Conservation (phyloP, 2,113 vertebrate species). For the Isichthys henryi region DNA sequence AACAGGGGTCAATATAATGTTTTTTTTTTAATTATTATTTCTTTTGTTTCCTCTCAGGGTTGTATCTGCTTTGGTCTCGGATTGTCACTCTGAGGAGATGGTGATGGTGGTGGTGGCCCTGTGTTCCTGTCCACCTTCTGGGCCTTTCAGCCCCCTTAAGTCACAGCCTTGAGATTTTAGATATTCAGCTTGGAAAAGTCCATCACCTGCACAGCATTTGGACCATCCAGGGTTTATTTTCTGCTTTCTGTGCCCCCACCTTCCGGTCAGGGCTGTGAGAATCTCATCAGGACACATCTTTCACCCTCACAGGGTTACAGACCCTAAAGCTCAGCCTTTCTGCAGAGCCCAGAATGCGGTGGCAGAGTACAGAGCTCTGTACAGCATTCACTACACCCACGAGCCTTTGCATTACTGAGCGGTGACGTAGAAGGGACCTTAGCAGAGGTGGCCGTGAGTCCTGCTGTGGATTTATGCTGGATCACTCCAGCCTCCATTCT, state of each 20-base stretch:
- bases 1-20: too few relatives aligned
- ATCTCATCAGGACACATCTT: not conserved
- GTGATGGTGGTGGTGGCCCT: not conserved
- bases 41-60: not conserved
- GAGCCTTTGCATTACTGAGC: not conserved
- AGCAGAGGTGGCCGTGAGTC: not conserved
- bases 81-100: not conserved
- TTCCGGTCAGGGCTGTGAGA: not conserved
- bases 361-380: not conserved
- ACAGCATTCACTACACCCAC: not conserved
- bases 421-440: not conserved
- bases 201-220: not conserved
- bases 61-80: not conserved
- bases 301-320: not conserved
- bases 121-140: not conserved
- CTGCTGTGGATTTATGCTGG: not conserved
- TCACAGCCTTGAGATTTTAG: not conserved
- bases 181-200: not conserved
- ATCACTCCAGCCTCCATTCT: not conserved
- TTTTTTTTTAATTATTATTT: not conserved
- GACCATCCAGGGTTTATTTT: not conserved
- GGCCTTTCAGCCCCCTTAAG: not conserved
- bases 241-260: not conserved
- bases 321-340: not conserved
- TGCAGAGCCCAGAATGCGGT: not conserved